Evolutionary conservation across 35 echinoderm and acorn worm genomes (phyloP).

Genomic region (Holothuria glaberrima): DNA sequence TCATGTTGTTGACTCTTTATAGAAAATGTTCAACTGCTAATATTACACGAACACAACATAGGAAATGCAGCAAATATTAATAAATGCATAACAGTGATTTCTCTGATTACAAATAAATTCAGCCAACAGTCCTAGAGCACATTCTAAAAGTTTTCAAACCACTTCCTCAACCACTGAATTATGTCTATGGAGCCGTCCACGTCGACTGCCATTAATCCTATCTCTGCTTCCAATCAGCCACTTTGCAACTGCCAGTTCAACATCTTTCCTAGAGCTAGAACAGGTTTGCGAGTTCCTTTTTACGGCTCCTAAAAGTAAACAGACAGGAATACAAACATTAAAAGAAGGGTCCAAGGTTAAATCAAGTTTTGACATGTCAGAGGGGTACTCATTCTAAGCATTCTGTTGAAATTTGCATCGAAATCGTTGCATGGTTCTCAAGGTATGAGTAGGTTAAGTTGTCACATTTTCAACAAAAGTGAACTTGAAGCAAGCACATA

Average conservation of each 20-base stretch:
- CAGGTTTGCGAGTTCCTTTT: conserved; percentile 2
- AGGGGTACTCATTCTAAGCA: too few species aligned
- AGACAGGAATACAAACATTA: background rate
- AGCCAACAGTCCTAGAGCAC: background rate
- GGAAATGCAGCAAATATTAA: background rate
- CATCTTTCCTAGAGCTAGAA: background rate
- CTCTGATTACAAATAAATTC: background rate
- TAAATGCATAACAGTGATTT: background rate
- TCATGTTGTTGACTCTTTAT: background rate
- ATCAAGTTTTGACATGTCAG: too few species aligned
- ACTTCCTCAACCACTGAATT: too few species aligned
- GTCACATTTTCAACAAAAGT: too few species aligned
- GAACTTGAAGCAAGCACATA: too few species aligned
- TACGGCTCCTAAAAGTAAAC: background rate
- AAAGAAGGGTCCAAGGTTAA: too few species aligned
- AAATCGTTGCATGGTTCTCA: too few species aligned
- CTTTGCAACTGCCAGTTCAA: background rate
- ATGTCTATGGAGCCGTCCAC: too few species aligned
- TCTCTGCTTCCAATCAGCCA: conserved; percentile 1
- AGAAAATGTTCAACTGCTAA: background rate
- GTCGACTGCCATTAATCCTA: conserved; percentile 6
- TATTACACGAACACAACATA: background rate
- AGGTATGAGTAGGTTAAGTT: too few species aligned
- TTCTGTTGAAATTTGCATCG: too few species aligned
- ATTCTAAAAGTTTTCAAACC: too few species aligned